Evolutionary conservation across 2,888 invertebrate genomes (phyloP).

Genomic region (Agrotis exclamationis): DNA sequence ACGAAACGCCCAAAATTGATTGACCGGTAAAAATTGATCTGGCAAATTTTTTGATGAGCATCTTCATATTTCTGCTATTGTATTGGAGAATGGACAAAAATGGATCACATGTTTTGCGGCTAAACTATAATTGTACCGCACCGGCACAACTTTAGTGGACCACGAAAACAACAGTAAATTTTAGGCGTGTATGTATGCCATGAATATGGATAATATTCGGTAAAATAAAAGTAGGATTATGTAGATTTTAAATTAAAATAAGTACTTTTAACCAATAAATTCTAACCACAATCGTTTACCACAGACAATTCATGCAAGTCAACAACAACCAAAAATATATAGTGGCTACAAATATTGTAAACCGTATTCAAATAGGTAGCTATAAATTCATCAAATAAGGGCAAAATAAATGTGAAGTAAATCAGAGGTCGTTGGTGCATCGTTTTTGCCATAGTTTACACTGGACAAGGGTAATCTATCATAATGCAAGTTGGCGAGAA

Average conservation of each 20-base stretch:
- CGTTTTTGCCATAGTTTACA: slow-evolving; percentile 73
- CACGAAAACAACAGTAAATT: slow-evolving; percentile 54
- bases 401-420: slow-evolving; percentile 37
- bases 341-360: slow-evolving; percentile 1
- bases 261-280: not conserved
- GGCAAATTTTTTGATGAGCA: slow-evolving; percentile 49
- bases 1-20: slow-evolving; percentile 61
- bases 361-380: not conserved
- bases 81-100: slow-evolving; percentile 45
- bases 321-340: slow-evolving; percentile 6
- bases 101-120: slow-evolving; percentile 43
- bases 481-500: slow-evolving; percentile 69
- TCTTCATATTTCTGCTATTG: slow-evolving; percentile 43
- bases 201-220: slow-evolving; percentile 6
- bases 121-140: slow-evolving; percentile 33
- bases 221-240: not conserved
- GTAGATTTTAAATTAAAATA: not conserved
- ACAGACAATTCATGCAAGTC: not conserved
- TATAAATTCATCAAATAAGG: slow-evolving; percentile 25
- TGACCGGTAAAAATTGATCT: slow-evolving; percentile 62
- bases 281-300: not conserved
- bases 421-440: slow-evolving; percentile 45
- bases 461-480: slow-evolving; percentile 80
- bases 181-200: slow-evolving; percentile 12
- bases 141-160: slow-evolving; percentile 40